Evolutionary conservation across 2,797 vertebrate genomes (phyloP).

Genomic region (Phaenicophaeus curvirostris): DNA sequence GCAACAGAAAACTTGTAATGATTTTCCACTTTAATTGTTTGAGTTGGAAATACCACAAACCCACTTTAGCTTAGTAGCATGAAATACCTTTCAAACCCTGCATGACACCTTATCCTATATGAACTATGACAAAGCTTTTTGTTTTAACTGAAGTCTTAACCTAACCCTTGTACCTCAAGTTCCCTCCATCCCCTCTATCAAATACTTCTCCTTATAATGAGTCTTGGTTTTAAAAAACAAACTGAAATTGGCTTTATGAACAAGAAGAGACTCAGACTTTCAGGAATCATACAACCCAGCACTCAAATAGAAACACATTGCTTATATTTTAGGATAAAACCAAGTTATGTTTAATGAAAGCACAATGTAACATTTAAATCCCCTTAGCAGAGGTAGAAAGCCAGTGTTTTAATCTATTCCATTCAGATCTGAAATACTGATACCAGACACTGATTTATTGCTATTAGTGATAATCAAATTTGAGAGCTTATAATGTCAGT

Average conservation of each 20-base stretch:
- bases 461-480: conserved; percentile 74
- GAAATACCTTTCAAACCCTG: not conserved
- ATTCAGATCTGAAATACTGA: conserved; percentile 70
- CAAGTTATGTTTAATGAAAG: conserved; percentile 50
- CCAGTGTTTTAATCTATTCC: conserved; percentile 63
- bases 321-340: conserved; percentile 23
- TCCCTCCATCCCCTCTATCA: not conserved
- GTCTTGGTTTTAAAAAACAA: not conserved
- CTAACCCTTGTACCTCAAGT: not conserved
- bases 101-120: not conserved
- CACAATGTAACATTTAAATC: conserved; percentile 63
- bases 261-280: not conserved
- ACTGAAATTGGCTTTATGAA: not conserved
- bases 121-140: not conserved
- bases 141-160: not conserved
- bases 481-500: conserved; percentile 70
- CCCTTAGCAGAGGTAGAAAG: conserved; percentile 61
- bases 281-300: not conserved
- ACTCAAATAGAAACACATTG: not conserved
- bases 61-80: not conserved
- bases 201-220: not conserved
- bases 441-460: conserved; percentile 78
- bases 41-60: not conserved
- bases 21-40: not conserved
- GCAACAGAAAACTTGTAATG: not conserved